phyloP scores from a whole-genome alignment of 2,113 vertebrate genomes.

The Cryptotis parvus region DNA sequence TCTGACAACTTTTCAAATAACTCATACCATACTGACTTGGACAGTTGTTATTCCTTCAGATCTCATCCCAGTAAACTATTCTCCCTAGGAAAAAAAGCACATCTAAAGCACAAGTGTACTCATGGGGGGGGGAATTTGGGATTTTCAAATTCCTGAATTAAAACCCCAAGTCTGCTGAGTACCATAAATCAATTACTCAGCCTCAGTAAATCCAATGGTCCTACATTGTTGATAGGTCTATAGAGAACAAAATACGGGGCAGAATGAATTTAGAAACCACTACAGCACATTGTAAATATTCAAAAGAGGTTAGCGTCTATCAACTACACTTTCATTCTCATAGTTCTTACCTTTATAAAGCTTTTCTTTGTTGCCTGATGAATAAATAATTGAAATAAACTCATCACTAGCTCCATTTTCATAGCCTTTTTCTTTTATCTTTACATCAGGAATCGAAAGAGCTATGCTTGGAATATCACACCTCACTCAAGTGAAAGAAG shows the following conservation, averaged over 20 bases:
- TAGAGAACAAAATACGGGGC: background rate
- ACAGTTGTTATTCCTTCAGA: background rate
- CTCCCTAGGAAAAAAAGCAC: background rate
- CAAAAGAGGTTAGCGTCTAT: background rate
- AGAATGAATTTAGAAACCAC: background rate
- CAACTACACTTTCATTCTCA: background rate
- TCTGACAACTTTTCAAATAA: background rate
- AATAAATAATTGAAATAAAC: background rate
- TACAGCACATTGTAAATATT: background rate
- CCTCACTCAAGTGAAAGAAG: too few relatives aligned
- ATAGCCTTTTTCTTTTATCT: background rate
- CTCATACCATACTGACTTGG: background rate
- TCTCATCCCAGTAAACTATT: background rate
- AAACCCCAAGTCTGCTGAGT: background rate
- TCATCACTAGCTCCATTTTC: background rate
- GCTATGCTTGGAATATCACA: too few relatives aligned
- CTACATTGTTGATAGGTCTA: background rate
- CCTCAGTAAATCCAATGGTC: background rate
- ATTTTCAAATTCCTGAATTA: background rate
- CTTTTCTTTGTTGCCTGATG: background rate
- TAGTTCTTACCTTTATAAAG: background rate
- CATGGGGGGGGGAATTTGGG: background rate
- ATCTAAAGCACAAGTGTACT: too few relatives aligned
- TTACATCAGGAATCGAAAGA: background rate
- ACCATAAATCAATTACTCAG: constrained; percentile 14